A percentile compares a stretch with the other conserved stretches of the same genome.
These are phyloP conservation scores for Teinopalpus imperialis DNA, from an alignment of 2,888 invertebrate genomes.

Conservation along the genomic window DNA sequence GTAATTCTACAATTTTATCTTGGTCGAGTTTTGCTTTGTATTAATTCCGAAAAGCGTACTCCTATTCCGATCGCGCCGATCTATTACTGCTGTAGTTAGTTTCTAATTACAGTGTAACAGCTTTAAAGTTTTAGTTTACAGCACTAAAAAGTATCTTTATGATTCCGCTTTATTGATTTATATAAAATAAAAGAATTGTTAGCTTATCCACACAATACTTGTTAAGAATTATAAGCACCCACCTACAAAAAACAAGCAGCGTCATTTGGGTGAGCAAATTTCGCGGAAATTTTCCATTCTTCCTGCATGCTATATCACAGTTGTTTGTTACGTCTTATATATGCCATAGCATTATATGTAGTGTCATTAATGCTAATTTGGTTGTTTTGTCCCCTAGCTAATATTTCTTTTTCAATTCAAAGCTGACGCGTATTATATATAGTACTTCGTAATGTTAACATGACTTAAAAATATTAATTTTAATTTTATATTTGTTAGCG, in stretches of 20 bases:
- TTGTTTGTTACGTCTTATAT: constrained; percentile 47
- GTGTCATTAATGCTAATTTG: constrained; percentile 41
- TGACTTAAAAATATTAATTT: too few species aligned
- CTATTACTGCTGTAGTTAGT: too few species aligned
- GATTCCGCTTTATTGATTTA: too few species aligned
- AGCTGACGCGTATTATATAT: constrained; percentile 1
- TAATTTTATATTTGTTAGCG: too few species aligned
- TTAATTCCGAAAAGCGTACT: too few species aligned
- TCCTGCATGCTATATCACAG: constrained; percentile 57
- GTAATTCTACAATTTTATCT: too few species aligned
- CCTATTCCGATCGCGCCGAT: too few species aligned
- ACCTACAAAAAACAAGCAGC: constrained; percentile 78
- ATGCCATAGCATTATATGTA: constrained; percentile 48
- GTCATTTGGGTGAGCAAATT: constrained; percentile 80
- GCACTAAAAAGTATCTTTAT: too few species aligned
- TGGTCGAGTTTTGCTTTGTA: too few species aligned
- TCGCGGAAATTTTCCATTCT: constrained; percentile 77
- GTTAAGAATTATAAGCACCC: constrained; percentile 62
- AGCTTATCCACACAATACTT: constrained; percentile 49
- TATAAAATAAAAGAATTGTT: not conserved
- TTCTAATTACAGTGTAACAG: too few species aligned
- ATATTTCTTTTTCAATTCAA: constrained; percentile 15
- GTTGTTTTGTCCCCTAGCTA: constrained; percentile 16
- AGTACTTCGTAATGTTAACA: too few species aligned
- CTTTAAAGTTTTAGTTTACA: too few species aligned